Conservation (phyloP, 1,140 invertebrate species). For the Zaprionus tsacasi region DNA sequence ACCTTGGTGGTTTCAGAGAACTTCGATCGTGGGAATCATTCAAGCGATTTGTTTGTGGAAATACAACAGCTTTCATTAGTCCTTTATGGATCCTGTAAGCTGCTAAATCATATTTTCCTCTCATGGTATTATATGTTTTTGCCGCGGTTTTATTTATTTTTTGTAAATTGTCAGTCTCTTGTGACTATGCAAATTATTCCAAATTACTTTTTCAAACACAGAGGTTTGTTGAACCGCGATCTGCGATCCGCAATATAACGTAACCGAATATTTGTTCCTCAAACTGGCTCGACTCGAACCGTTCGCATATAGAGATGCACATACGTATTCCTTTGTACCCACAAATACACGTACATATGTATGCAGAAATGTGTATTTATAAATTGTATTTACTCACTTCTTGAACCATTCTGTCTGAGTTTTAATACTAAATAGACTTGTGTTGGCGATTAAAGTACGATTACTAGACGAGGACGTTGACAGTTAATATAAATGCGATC, state of each 20-base stretch:
- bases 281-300: background rate
- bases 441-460: conserved; percentile 11
- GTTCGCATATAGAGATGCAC: background rate
- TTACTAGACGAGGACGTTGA: conserved; percentile 36
- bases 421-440: conserved; percentile 55
- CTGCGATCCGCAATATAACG: background rate
- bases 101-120: background rate
- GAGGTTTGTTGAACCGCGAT: background rate
- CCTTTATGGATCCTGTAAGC: background rate
- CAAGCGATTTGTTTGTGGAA: background rate
- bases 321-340: background rate
- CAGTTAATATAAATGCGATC: conserved; percentile 23
- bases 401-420: conserved; percentile 50
- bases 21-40: background rate
- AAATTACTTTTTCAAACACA: background rate
- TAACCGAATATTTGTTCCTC: conserved; percentile 1
- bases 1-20: background rate
- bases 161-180: background rate
- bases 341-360: too few species aligned
- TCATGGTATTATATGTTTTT: too few species aligned
- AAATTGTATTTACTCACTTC: conserved; percentile 54
- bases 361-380: conserved; percentile 11
- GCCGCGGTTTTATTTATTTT: too few species aligned
- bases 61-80: background rate
- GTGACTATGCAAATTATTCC: background rate